Evolutionary conservation across 2,113 vertebrate species (phyloP), one percentile per base, ranked within the genome.

Genomic region (Noturus placidus): DNA sequence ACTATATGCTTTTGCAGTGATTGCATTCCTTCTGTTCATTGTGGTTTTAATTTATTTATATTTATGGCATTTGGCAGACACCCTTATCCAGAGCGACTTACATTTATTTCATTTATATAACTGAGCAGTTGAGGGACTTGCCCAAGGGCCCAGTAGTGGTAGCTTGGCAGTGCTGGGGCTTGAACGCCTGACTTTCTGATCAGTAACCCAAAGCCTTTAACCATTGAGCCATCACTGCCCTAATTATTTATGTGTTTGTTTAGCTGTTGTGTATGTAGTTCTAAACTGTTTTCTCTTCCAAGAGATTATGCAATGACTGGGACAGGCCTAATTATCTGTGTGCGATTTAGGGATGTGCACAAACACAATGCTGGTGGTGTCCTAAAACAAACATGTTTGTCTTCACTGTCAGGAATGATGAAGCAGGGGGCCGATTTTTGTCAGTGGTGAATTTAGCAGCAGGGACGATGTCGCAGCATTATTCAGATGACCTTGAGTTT

Each of bases 401-500:
- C 8, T 59, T 35, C n/a, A 38, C 57, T 74, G 80, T 52, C 80
- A 76, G 4, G 52, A 38, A 67, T 50, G 54, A 74, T 87, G 7
- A 82, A 82, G 65, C 38, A 35, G 65, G 22, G n/a, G 61, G 76
- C 46, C 65, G 2, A 22, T 35, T 72, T 70, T 81, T 63, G 78
- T 87, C 79, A 70, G 79, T 46, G 11, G 20, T 50, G n/a, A 80
- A 27, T 77, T 79, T 42, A 35, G 74, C 84, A 78, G 56, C 20
- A 7, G 38, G 38, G 74, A 69, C 76, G 79, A 77, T 25, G 83
- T 77, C 52, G 80, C 79, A 22, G 77, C 54, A 19, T 86, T 83
- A 59, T 87, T 81, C n/a, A 65, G 52, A 65, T 83, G 86, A 85
- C 88, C 89, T 87, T 88, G 89, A 89, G 82, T 80, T 70, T 88